These are phyloP conservation scores for Lithophane ornitopus DNA, from an alignment of 2,888 invertebrate species.

Conservation along the genomic window DNA sequence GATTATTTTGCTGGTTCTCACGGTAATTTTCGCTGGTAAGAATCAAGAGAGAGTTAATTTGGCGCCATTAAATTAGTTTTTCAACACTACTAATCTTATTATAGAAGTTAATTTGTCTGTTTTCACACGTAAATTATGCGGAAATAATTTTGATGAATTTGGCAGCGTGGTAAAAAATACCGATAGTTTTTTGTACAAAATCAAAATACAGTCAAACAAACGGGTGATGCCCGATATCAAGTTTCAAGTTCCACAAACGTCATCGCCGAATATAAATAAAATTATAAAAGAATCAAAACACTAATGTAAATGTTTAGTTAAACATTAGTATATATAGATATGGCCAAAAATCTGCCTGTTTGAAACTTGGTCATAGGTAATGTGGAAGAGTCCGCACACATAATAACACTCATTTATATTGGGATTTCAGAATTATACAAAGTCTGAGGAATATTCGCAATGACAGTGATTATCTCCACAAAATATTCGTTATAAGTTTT, in stretches of 20 bases:
- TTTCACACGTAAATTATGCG: not conserved
- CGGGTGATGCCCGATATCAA: too few relatives aligned
- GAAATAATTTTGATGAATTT: not conserved
- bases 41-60: not conserved
- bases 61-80: not conserved
- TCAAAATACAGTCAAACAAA: not conserved
- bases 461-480: slow-evolving; percentile 30
- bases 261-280: not conserved
- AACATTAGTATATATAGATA: too few relatives aligned
- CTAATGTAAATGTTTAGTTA: not conserved
- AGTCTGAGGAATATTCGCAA: not conserved
- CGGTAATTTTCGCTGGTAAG: slow-evolving; percentile 11
- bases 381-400: too few relatives aligned
- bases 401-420: slow-evolving; percentile 19
- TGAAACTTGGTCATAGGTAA: not conserved
- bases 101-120: not conserved
- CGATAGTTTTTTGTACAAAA: not conserved
- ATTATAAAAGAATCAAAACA: not conserved
- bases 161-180: not conserved
- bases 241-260: too few relatives aligned
- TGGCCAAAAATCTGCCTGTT: too few relatives aligned
- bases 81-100: not conserved
- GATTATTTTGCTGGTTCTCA: slow-evolving; percentile 41
- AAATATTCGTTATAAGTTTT: not conserved
- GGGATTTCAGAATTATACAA: slow-evolving; percentile 19